Percentiles rank a stretch among this genome's conserved stretches.
phyloP scores from a whole-genome alignment of 1,140 invertebrate species.

The Nomia melanderi region DNA sequence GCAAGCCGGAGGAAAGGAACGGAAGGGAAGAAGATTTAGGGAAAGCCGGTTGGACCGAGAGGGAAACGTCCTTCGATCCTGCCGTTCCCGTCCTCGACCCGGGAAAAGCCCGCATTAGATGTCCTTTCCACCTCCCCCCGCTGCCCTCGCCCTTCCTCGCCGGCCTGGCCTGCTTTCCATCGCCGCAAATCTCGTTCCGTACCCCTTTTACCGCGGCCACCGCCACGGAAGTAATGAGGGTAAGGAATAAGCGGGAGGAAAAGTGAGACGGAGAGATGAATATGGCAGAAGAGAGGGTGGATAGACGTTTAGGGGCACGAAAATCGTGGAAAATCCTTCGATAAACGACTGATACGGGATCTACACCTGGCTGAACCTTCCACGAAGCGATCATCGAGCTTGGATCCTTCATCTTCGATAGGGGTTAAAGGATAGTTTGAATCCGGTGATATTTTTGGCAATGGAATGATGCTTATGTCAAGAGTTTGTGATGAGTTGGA shows the following conservation, averaged over 20 bases:
- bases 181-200: conserved; percentile 14
- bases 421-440: too few species aligned
- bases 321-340: neutral
- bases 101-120: conserved; percentile 38
- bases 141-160: conserved; percentile 2
- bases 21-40: neutral
- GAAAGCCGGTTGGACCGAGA: neutral
- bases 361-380: neutral
- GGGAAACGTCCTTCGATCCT: conserved; percentile 27
- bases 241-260: neutral
- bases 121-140: conserved; percentile 13
- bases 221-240: conserved; percentile 24
- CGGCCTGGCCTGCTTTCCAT: conserved; percentile 35
- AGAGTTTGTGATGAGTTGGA: too few species aligned
- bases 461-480: too few species aligned
- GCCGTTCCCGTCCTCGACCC: conserved; percentile 44
- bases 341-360: neutral
- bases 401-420: neutral
- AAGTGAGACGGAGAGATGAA: neutral
- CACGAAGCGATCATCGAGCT: neutral
- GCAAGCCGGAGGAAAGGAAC: neutral
- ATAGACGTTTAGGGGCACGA: neutral
- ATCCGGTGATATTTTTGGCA: too few species aligned
- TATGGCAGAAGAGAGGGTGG: neutral
- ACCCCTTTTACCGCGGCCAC: conserved; percentile 26